Evolutionary conservation across 2,113 vertebrate genomes (phyloP).

Genomic region (Sinosuthora webbiana): DNA sequence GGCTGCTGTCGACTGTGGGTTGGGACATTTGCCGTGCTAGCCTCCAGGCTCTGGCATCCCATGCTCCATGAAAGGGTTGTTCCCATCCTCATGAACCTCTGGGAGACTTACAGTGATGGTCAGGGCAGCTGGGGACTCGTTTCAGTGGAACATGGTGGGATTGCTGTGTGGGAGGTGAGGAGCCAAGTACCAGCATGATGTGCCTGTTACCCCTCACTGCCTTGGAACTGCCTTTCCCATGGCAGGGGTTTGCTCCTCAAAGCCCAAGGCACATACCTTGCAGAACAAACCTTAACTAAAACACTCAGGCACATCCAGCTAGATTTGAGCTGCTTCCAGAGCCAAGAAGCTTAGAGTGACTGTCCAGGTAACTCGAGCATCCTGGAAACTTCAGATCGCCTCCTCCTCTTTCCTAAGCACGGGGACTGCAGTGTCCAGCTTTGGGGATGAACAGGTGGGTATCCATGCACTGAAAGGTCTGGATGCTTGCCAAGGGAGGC

Average conservation of each 20-base stretch:
- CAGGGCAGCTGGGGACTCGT: neutral
- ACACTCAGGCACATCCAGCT: neutral
- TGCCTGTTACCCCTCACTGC: neutral
- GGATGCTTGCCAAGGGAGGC: neutral
- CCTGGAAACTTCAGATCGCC: neutral
- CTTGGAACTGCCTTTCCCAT: neutral
- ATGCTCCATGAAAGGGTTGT: neutral
- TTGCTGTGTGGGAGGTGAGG: neutral
- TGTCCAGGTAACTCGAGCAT: neutral
- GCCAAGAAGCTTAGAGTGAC: neutral
- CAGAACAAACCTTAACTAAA: neutral
- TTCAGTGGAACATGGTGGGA: neutral
- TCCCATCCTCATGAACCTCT: neutral
- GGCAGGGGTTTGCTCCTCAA: neutral
- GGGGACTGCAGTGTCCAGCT: neutral
- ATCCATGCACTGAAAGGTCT: neutral
- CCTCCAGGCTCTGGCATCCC: neutral
- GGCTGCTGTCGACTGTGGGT: accelerated
- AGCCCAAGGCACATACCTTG: accelerated
- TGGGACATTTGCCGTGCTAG: neutral
- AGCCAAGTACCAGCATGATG: accelerated
- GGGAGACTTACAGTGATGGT: accelerated
- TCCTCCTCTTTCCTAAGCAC: neutral
- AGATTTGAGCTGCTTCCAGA: neutral
- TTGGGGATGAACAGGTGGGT: neutral